Percentiles rank a stretch among this genome's conserved stretches.
phyloP scores from a whole-genome alignment of 2,797 vertebrate species.

The Pipistrellus kuhlii region DNA sequence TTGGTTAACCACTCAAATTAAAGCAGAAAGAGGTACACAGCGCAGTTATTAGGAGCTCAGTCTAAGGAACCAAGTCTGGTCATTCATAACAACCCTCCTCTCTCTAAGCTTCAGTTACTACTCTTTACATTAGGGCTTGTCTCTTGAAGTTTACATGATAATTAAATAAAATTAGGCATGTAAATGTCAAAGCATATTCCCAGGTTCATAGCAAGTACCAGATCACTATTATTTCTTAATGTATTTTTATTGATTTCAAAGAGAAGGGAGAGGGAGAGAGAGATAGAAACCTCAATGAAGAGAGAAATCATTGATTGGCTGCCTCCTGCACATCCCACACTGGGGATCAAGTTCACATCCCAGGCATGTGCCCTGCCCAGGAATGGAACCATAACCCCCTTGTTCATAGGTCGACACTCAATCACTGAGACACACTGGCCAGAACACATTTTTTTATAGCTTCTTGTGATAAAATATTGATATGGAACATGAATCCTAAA shows the following conservation, averaged over 20 bases:
- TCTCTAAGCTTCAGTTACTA: neutral
- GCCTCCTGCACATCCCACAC: too few relatives aligned
- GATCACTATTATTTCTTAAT: neutral
- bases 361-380: too few relatives aligned
- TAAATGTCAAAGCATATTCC: neutral
- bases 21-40: neutral
- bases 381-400: too few relatives aligned
- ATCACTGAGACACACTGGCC: too few relatives aligned
- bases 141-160: neutral
- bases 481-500: slow-evolving; percentile 39
- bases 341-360: too few relatives aligned
- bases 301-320: too few relatives aligned
- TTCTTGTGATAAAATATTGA: slow-evolving; percentile 33
- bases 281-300: too few relatives aligned
- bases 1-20: neutral
- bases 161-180: slow-evolving; percentile 31
- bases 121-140: neutral
- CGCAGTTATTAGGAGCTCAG: neutral
- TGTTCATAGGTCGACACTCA: too few relatives aligned
- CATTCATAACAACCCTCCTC: neutral
- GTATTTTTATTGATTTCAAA: too few relatives aligned
- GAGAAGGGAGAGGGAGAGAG: too few relatives aligned
- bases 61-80: neutral
- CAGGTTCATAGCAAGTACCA: neutral
- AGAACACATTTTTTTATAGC: neutral